Conservation (phyloP, 2,797 vertebrate genomes). For the Platyrinchus mystaceus region DNA sequence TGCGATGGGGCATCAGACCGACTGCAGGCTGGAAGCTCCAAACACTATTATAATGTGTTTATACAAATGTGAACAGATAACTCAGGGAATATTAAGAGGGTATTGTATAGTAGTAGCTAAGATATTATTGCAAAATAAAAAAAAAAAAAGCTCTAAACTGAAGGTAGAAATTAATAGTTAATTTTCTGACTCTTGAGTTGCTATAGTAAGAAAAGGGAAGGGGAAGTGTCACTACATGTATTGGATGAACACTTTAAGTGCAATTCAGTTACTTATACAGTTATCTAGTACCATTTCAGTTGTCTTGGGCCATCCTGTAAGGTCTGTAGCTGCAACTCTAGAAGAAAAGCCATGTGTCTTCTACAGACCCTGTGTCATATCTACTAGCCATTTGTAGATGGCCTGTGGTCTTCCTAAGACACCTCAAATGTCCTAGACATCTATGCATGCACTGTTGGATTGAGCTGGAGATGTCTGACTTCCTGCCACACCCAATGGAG, state of each 20-base stretch:
- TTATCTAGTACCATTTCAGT: neutral
- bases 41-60: neutral
- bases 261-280: neutral
- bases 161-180: neutral
- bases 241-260: neutral
- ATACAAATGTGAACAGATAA: neutral
- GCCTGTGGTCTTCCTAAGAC: neutral
- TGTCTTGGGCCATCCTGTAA: neutral
- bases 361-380: neutral
- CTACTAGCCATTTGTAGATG: neutral
- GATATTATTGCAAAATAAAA: neutral
- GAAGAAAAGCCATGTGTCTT: neutral
- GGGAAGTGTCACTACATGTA: neutral
- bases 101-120: neutral
- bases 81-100: neutral
- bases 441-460: neutral
- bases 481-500: neutral
- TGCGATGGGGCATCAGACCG: accelerated
- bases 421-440: neutral
- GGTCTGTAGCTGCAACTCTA: neutral
- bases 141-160: neutral
- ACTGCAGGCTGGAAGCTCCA: neutral
- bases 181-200: neutral
- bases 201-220: neutral
- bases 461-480: neutral